Percentiles rank a stretch among this genome's conserved stretches.
phyloP scores from a whole-genome alignment of 1,140 invertebrate species.

The Zaprionus capensis region DNA sequence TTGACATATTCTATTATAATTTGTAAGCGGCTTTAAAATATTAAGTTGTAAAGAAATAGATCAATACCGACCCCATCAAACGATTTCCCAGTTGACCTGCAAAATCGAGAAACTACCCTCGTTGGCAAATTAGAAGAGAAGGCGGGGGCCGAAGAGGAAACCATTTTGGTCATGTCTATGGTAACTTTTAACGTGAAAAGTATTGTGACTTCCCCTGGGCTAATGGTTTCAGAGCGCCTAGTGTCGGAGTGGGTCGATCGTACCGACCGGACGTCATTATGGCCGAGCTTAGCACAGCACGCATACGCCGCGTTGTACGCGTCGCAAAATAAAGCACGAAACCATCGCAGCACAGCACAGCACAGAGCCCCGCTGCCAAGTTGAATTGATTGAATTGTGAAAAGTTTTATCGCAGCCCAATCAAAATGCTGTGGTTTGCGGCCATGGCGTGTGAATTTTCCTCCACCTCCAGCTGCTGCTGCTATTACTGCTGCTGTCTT shows the following conservation, averaged over 20 bases:
- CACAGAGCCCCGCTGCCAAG: conserved; percentile 15
- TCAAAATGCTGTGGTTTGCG: conserved; percentile 68
- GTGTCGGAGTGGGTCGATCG: neutral
- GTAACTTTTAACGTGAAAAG: neutral
- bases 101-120: neutral
- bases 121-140: neutral
- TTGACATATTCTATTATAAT: neutral
- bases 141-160: neutral
- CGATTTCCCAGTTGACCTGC: neutral
- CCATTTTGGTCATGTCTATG: conserved; percentile 1
- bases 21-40: neutral
- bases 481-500: neutral
- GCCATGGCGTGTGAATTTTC: conserved; percentile 49
- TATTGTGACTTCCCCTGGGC: neutral
- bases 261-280: conserved; percentile 19
- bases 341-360: neutral
- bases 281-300: conserved; percentile 23
- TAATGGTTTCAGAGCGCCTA: neutral
- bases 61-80: neutral
- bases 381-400: conserved; percentile 75
- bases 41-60: neutral
- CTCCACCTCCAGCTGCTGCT: conserved; percentile 35
- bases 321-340: neutral
- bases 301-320: conserved; percentile 52
- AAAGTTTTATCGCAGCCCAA: conserved; percentile 72